Evolutionary conservation across 2,797 vertebrate genomes (phyloP), one percentile per base, ranked within the genome.

Genomic region (Uromys caudimaculatus): DNA sequence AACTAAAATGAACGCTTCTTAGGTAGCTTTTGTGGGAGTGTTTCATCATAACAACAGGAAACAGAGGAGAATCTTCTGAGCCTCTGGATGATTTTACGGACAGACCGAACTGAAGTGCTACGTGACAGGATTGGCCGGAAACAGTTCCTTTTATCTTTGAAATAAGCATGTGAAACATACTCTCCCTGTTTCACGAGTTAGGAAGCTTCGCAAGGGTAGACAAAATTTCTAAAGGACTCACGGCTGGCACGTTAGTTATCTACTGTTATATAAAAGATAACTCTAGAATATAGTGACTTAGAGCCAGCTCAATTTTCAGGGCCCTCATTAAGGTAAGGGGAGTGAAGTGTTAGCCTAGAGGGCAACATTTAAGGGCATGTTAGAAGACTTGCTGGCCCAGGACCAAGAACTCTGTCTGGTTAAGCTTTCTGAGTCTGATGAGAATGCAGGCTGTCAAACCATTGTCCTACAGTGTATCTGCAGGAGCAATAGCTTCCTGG

Each of bases 91-190:
- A 27, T 84, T 44, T 69, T 92, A 50, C 90, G 77, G 88, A 62
- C 29, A 52, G 2, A 69, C 23, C 84, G 44, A 91, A 93, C 38
- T 69, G 29, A 96, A 96, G 83, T 17, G 12, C 41, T 85, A 12
- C 9, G 21, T 75, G 47, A 64, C 13, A 60, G 44, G 50, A 5
- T 92, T 89, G 89, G 17, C 52, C 69, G 44, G 38, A 90, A 90
- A 85, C 87, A 73, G 79, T 95, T 93, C 14, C 29, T 73, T 77
- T 93, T 85, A 85, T 78, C 88, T 92, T 91, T 60, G 89, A 91
- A 93, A 90, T 84, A 93, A 93, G 29, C 64, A 71, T 24, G 10
- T 21, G 38, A 90, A 94, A 90, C 35, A 73, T 35, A 32, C 69
- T 69, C 44, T 83, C 6, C 23, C 9, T 67, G 29, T 90, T 73